Conservation (phyloP, 2,113 vertebrate species). For the Xenus cinereus region DNA sequence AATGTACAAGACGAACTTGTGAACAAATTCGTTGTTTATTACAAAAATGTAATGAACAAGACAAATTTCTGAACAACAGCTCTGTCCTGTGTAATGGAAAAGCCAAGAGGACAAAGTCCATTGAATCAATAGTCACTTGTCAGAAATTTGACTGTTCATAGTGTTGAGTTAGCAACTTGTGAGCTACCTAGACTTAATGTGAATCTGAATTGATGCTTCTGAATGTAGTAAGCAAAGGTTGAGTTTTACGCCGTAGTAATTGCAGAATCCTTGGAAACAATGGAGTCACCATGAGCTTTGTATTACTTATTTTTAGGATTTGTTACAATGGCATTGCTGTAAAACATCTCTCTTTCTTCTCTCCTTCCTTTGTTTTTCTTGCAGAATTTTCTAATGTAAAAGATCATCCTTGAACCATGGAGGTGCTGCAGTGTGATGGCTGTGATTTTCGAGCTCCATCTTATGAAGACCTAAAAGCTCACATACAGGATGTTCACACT, state of each 20-base stretch:
- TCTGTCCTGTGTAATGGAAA: neutral
- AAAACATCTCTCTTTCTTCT: neutral
- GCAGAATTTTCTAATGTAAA: conserved; percentile 92
- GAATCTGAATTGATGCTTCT: neutral
- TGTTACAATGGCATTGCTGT: neutral
- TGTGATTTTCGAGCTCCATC: conserved; percentile 97
- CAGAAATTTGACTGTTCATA: neutral
- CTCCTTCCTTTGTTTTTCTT: neutral
- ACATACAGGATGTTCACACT: conserved; percentile 98
- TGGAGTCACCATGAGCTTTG: neutral
- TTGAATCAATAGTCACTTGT: neutral
- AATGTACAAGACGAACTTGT: neutral
- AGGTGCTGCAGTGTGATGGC: conserved; percentile 97
- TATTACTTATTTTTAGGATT: neutral
- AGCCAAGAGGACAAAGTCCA: neutral
- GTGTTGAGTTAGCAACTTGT: neutral
- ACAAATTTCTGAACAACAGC: neutral
- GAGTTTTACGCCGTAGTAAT: accelerated
- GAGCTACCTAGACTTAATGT: neutral
- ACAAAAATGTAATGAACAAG: neutral
- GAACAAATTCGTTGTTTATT: neutral
- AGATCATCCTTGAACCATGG: conserved; percentile 85
- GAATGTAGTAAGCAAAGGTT: neutral
- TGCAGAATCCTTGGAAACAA: neutral
- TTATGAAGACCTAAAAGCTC: conserved; percentile 92